Percentiles rank a stretch among this genome's conserved stretches.
These are phyloP conservation scores for Elaphurus davidianus DNA, from an alignment of 2,113 vertebrate species.

Conservation along the genomic window DNA sequence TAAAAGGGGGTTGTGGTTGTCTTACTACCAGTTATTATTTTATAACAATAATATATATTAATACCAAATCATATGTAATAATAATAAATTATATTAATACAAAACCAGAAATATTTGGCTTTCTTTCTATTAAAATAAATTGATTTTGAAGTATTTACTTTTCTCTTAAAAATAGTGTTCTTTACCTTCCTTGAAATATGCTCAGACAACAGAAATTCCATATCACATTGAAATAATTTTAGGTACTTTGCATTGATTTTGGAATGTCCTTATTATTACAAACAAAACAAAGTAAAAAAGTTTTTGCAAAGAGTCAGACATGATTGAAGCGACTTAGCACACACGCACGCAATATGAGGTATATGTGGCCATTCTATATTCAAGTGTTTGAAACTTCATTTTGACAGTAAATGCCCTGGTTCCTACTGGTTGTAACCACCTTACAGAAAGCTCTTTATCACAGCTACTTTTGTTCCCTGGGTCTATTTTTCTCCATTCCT, in stretches of 20 bases:
- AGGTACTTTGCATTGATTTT: not conserved
- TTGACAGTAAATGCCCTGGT: not conserved
- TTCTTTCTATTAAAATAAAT: not conserved
- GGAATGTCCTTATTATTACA: not conserved
- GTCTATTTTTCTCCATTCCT: not conserved
- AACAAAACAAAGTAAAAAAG: not conserved
- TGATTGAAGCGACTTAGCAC: not conserved
- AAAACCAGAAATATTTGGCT: not conserved
- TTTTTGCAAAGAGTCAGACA: not conserved
- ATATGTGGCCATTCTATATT: not conserved
- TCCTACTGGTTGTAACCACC: not conserved
- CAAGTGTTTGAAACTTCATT: not conserved
- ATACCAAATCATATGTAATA: not conserved
- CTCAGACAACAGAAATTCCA: not conserved
- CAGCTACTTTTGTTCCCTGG: not conserved
- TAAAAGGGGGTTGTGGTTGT: not conserved
- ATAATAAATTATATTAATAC: not conserved
- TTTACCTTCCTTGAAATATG: not conserved
- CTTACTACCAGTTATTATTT: not conserved
- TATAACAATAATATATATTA: not conserved
- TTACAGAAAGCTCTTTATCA: accelerated
- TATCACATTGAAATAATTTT: not conserved
- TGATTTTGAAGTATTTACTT: not conserved
- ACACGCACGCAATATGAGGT: not conserved
- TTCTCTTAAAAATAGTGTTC: not conserved